Conservation (phyloP, 1,140 invertebrate species). For the Agrypnia vestita region DNA sequence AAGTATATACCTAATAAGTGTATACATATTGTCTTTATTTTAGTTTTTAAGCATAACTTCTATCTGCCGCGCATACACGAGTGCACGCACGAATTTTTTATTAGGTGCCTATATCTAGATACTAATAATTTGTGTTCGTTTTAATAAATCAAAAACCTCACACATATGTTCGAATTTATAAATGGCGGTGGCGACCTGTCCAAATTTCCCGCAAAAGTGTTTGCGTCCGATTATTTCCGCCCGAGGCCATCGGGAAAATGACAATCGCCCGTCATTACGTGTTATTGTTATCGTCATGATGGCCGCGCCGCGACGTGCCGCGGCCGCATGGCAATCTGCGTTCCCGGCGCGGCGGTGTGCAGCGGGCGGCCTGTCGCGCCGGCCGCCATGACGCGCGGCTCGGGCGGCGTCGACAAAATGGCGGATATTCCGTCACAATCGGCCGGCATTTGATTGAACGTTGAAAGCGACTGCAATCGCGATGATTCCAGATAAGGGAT, state of each 20-base stretch:
- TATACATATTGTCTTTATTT: too few species aligned
- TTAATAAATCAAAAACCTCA: too few species aligned
- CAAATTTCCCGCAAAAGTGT: conserved; percentile 30
- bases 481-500: conserved; percentile 41
- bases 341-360: not conserved
- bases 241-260: conserved; percentile 23
- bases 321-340: conserved; percentile 27
- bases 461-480: conserved; percentile 22
- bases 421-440: conserved; percentile 46
- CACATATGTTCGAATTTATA: too few species aligned
- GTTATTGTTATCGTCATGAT: conserved; percentile 53
- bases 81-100: too few species aligned
- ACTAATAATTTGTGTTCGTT: too few species aligned
- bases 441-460: conserved; percentile 30
- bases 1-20: too few species aligned
- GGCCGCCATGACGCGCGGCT: conserved; percentile 28
- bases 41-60: too few species aligned
- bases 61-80: too few species aligned
- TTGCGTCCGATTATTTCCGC: conserved; percentile 13
- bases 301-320: not conserved
- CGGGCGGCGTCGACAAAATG: conserved; percentile 28
- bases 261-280: conserved; percentile 50
- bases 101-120: too few species aligned
- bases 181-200: not conserved
- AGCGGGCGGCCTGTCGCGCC: not conserved